Conservation (phyloP, 2,888 invertebrate genomes). For the Octonoba sinensis region DNA sequence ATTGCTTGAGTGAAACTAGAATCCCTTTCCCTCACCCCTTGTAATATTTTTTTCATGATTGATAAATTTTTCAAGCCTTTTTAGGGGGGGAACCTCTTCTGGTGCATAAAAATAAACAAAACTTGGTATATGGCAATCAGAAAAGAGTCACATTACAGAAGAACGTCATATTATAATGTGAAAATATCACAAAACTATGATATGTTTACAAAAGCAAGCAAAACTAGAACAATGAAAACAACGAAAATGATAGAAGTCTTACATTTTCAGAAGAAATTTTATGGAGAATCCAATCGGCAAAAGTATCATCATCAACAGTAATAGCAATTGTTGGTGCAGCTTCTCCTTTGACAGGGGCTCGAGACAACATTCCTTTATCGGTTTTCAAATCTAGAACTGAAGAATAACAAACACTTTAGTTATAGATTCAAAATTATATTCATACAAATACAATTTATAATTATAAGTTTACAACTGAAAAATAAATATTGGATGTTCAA, state of each 20-base stretch:
- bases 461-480: too few relatives aligned
- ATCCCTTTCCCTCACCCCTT: too few relatives aligned
- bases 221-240: neutral
- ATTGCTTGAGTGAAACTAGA: too few relatives aligned
- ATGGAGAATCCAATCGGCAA: conserved; percentile 59
- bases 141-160: too few relatives aligned
- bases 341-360: conserved; percentile 79
- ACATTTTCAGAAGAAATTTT: conserved; percentile 54
- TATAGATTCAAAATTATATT: neutral
- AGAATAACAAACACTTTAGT: neutral
- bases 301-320: conserved; percentile 85
- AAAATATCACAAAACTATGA: too few relatives aligned
- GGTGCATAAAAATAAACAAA: too few relatives aligned
- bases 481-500: neutral
- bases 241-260: neutral
- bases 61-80: too few relatives aligned
- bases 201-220: neutral
- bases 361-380: conserved; percentile 77
- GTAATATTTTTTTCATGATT: too few relatives aligned
- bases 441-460: neutral
- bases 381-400: conserved; percentile 84
- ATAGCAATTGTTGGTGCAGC: conserved; percentile 86
- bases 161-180: too few relatives aligned
- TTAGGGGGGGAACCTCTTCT: too few relatives aligned
- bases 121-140: too few relatives aligned